Base-by-base conservation (phyloP, 2,888 invertebrate genomes). In the Ectropis crepuscularia region DNA sequence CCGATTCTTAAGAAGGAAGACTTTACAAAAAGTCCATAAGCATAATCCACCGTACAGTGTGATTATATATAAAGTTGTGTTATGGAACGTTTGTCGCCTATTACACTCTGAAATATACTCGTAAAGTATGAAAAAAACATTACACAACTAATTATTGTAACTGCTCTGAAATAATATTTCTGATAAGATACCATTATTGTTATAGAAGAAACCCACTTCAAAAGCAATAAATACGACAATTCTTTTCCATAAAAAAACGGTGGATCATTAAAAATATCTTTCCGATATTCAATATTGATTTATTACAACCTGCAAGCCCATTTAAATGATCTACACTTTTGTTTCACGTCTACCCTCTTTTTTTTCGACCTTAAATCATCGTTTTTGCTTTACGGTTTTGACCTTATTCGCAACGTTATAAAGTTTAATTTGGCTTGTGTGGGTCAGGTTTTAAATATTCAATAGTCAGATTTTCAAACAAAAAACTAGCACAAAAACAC, bases 201-300 rank as follows among this genome's bases (percentile, higher is more conserved):
- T 39, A 9, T 11, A 9, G 37, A 57, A 46, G 62, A 61, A 59
- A 55, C 61, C 16, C 4, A 63, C 68, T 67, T 57, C 43, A 53
- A 57, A 69, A 50, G 9, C 58, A 59, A 60, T 57, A 63, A 65
- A n/a, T 68, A 50, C 55, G 53, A 53, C 53, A 64, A 53, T 51
- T 55, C 47, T 48, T 37, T 45, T 43, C 37, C 47, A 41, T 67
- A 70, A 69, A 74, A n/a, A 72, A 68, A 68, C 51, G 41, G 54
- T 42, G 53, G 37, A 65, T 54, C 61, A 68, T 71, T 72, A 62
- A 75, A 78, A 66, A 64, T 71, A 70, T 73, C 66, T 71, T 67
- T 68, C 58, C 70, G 73, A 75, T 73, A 76, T 73, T 71, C 73
- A 71, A 73, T 82, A 84, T 81, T 84, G 84, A 84, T 82, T 82